Base-by-base conservation (phyloP, 2,888 invertebrate genomes). In the Eupithecia exiguata region DNA sequence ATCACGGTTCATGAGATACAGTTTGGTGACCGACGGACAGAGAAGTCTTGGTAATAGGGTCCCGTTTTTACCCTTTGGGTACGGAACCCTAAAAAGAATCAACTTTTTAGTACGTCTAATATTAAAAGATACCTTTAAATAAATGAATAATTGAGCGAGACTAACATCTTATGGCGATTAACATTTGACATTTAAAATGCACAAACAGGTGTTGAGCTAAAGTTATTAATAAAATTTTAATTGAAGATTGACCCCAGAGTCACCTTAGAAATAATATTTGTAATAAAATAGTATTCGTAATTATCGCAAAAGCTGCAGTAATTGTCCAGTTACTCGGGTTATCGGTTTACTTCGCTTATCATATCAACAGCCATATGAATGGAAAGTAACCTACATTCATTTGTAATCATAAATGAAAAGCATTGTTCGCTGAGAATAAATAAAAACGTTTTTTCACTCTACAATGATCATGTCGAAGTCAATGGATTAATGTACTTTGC, bases 311-410 rank as follows among this genome's bases (percentile, higher is more conserved):
- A 67, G 66, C 46, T 67, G 35, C 49, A 49, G 69, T 70, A 38
- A 3, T 61, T 49, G 35, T 7, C 36, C 53, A 38, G 21, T 68
- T n/a, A 70, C 62, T 43, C 61, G 61, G 35, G 62, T 46, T 66
- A 66, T 43, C 40, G 25, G 70, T 78, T 76, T 71, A 72, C 67
- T 72, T 71, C 53, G 5, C 71, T 76, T 76, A 79, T 76, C 77
- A 76, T 76, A 79, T 76, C 77, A 46, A 30, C 49, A 68, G 14
- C 43, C 70, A 70, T 68, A 46, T 58, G 53, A 71, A 49, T 62
- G 70, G 72, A 72, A 73, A 77, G 65, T 68, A n/a, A 67, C 67
- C 21, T 46, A 72, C 61, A 49, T 38, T 21, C 66, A 38, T 65
- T 40, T 12, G 1, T 38, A 21, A 6, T 21, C 14, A 66, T 25